A percentile compares a stretch with the other conserved stretches of the same genome.
phyloP scores from a whole-genome alignment of 2,797 vertebrate species.

The Scolopax rusticola region DNA sequence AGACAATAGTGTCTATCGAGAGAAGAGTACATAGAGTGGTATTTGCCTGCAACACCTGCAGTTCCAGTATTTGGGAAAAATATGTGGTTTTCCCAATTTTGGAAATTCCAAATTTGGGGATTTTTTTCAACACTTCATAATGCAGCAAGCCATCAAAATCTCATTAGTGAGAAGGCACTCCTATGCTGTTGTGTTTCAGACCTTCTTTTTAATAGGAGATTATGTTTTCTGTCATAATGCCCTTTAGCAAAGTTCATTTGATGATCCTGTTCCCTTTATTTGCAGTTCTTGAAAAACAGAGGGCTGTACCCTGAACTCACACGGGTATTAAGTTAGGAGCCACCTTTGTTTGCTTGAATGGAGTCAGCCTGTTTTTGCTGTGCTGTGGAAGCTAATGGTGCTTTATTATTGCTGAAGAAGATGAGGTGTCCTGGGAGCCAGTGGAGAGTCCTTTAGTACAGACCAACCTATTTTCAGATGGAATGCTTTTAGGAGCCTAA shows the following conservation, averaged over 20 bases:
- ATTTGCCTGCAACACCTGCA: not conserved
- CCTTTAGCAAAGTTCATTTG: not conserved
- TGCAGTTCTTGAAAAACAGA: not conserved
- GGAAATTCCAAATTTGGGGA: not conserved
- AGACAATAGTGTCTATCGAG: not conserved
- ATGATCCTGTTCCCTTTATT: conserved; percentile 47
- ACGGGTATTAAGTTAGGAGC: not conserved
- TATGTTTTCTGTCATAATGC: conserved; percentile 15
- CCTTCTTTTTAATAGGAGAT: not conserved
- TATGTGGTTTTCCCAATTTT: not conserved
- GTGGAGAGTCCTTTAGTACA: not conserved
- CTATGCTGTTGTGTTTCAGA: not conserved
- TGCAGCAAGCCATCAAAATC: not conserved
- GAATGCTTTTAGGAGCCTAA: not conserved
- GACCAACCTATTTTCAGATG: not conserved
- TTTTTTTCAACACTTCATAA: not conserved
- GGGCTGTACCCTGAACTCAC: not conserved
- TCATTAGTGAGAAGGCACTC: not conserved
- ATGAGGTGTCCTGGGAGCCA: fast-evolving
- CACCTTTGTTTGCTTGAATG: not conserved
- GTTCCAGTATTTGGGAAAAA: not conserved
- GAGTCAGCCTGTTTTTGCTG: not conserved
- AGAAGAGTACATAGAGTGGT: not conserved
- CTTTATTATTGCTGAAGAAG: not conserved
- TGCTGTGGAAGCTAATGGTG: not conserved